Evolutionary conservation across 2,113 vertebrate genomes (phyloP), one percentile per base, ranked within the genome.

Genomic region (Egretta garzetta): DNA sequence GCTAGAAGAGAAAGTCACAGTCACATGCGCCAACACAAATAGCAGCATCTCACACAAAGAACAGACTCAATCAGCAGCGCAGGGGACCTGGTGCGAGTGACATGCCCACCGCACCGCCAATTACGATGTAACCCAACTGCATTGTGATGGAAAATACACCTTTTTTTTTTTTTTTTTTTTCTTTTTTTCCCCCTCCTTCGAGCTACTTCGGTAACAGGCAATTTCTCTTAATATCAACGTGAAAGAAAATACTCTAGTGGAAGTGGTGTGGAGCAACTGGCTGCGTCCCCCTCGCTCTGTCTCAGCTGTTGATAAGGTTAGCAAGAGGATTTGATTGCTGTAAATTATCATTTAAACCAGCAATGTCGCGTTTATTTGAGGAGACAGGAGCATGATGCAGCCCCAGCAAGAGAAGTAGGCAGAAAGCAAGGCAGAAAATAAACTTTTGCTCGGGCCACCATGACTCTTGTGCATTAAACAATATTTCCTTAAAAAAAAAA

Each of bases 141-240:
- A 93, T 59, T 80, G 82, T 83, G 79, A 96, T 88, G 93, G 95
- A 92, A 96, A 96, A 94, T 5, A 30, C 22, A 8, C 28, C 12
- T 43, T 30, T n/a, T 12, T 49, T 30, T 16, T 13, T 10, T 18
- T 5, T 22, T 14, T 49, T 30, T 14, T 12, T 22, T 14, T 49
- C 27, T 14, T 12, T 10, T 18, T 5, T 24, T 39, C 39, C 39
- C 39, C 39, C 67, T 73, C 50, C 45, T 90, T 91, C 50, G 30
- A 90, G 73, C 63, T 93, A 47, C 82, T 92, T 88, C 55, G 30
- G 80, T 97, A 96, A 90, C 80, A 88, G 88, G 45, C 63, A 86
- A 88, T 94, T 95, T 88, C 82, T 93, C 79, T 88, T 90, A 83
- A 90, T 80, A 91, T 68, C 79, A 83, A 23, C 24, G 35, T 47